Evolutionary conservation across 2,113 vertebrate species (phyloP), one percentile per base, ranked within the genome.

Genomic region (Chloropsis hardwickii): DNA sequence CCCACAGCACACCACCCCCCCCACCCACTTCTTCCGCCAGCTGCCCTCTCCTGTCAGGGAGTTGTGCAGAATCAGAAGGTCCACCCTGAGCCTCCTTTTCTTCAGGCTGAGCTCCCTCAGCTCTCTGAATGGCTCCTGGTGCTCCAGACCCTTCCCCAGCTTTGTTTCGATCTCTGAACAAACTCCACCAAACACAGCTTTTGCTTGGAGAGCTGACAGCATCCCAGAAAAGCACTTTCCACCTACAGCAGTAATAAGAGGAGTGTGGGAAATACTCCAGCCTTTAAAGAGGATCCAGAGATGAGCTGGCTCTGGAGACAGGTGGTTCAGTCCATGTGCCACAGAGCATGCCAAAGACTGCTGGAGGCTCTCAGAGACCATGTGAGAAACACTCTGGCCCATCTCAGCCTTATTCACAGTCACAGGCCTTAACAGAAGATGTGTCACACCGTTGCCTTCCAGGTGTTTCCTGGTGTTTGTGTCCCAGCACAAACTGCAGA

Each of bases 1-100:
- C 37, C 37, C 37, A 37, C 37, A 37, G 37, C n/a, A n/a, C n/a
- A n/a, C n/a, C n/a, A n/a, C n/a, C 37, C 37, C 37, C 37, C 37
- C 37, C 37, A 37, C 37, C 37, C 37, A 8, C 37, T 37, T n/a
- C n/a, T n/a, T n/a, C n/a, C 8, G 27, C 8, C 0, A 0, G 6
- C 39, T 39, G 39, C 5, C 10, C 18, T 6, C 14, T 72, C 44
- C 27, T 44, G 12, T 5, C 37, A 81, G 44, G 40, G 18, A 57
- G 2, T 5, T 72, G 22, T 31, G 33, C 16, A 48, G 48, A 88
- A 50, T 6, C 21, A 80, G 0, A 31, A 56, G 3, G 27, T 5
- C 4, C 11, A 14, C 24, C 44, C 37, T 10, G 51, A 81, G 37
- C 15, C 33, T 60, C 39, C 19, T 60, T 25, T 66, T 0, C 33